Percentiles rank a stretch among this genome's conserved stretches.
Evolutionary conservation across 2,888 invertebrate genomes (phyloP).

Genomic region (Phragmatobia fuliginosa): DNA sequence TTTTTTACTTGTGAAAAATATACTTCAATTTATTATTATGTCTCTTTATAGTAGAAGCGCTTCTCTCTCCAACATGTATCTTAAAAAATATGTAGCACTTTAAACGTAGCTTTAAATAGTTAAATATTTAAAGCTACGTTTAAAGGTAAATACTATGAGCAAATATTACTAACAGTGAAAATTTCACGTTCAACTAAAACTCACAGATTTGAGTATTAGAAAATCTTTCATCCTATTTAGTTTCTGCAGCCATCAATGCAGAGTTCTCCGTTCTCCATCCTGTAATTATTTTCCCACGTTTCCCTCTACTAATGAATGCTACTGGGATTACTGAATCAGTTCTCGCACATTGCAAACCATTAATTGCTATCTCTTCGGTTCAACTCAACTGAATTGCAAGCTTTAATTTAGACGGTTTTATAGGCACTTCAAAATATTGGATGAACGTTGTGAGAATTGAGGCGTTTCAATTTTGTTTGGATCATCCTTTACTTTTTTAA

Average conservation of each 20-base stretch:
- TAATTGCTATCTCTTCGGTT: conserved; percentile 24
- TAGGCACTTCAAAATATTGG: conserved; percentile 4
- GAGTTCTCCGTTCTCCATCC: conserved; percentile 6
- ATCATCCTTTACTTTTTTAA: background rate
- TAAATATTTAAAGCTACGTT: background rate
- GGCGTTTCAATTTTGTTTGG: background rate
- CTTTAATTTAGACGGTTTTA: conserved; percentile 3
- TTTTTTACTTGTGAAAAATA: too few species aligned
- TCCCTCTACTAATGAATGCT: conserved; percentile 25
- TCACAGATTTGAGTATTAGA: background rate
- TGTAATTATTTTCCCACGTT: conserved; percentile 21
- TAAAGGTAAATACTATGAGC: background rate
- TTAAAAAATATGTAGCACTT: too few species aligned
- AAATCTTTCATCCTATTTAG: background rate
- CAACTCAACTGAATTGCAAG: conserved; percentile 15
- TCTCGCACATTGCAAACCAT: conserved; percentile 20
- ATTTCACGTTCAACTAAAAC: background rate
- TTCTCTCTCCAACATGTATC: too few species aligned
- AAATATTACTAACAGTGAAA: background rate
- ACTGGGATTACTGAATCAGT: conserved; percentile 24
- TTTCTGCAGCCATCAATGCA: conserved; percentile 15
- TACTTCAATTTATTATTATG: too few species aligned
- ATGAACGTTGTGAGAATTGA: background rate
- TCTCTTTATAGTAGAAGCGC: background rate
- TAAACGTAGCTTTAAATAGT: too few species aligned